Evolutionary conservation across 1,140 invertebrate genomes (phyloP).

Genomic region (Cyclargus thomasi): DNA sequence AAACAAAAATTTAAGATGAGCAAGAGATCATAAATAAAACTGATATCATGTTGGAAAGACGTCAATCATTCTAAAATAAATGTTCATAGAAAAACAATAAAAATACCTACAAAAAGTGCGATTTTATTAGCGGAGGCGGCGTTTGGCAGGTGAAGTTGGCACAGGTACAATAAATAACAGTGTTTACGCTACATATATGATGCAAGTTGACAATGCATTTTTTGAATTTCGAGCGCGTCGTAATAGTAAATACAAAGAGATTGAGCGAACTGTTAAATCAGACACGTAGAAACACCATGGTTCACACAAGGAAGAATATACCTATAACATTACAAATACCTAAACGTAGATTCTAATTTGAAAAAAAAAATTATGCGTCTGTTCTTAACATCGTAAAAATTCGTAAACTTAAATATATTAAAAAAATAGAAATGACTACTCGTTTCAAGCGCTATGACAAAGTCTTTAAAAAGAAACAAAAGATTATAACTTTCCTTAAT

Average conservation of each 20-base stretch:
- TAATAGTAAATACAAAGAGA: not conserved
- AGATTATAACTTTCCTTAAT: not conserved
- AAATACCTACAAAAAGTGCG: slow-evolving; percentile 4
- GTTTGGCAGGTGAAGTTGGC: slow-evolving; percentile 56
- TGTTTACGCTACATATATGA: slow-evolving; percentile 47
- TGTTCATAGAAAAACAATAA: not conserved
- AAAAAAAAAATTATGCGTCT: no score
- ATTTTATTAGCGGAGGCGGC: slow-evolving; percentile 27
- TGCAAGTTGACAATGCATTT: slow-evolving; percentile 34
- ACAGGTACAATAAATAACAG: slow-evolving; percentile 44
- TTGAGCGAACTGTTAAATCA: no score
- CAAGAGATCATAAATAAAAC: not conserved
- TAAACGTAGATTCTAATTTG: no score
- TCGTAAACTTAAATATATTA: no score
- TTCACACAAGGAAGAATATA: no score
- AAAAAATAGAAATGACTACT: no score
- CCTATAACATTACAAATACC: no score
- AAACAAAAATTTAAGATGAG: not conserved
- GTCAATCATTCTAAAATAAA: not conserved
- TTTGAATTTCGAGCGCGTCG: not conserved
- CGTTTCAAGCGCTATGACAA: not conserved
- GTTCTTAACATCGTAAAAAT: no score
- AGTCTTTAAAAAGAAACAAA: not conserved
- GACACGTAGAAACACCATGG: no score
- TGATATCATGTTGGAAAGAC: not conserved